A percentile compares a stretch with the other conserved stretches of the same genome.
Conservation (phyloP, 1,140 invertebrate species). For the Portunus trituberculatus region DNA sequence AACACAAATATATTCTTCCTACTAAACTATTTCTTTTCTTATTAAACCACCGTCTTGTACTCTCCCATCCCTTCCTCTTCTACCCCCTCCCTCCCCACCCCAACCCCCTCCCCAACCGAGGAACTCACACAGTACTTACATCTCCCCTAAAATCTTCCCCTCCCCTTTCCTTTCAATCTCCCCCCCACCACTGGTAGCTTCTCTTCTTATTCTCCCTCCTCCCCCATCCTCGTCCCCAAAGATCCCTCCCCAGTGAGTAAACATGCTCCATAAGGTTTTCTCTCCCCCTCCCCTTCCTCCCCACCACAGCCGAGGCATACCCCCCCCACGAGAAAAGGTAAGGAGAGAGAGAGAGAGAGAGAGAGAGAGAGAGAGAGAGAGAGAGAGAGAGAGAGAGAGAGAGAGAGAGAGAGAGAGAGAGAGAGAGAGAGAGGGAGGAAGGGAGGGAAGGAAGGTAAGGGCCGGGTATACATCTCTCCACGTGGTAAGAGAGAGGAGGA, state of each 20-base stretch:
- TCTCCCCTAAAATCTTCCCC: not conserved
- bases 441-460: constrained; percentile 24
- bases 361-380: not conserved
- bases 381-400: not conserved
- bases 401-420: not conserved
- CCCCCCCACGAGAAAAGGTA: not conserved
- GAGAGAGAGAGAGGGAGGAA: not conserved
- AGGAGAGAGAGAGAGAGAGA: not conserved
- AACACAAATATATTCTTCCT: too few species aligned
- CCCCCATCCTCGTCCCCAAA: not conserved
- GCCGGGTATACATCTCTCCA: not conserved
- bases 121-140: not conserved
- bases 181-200: not conserved
- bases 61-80: not conserved
- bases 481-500: constrained; percentile 27
- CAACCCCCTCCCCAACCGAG: too few species aligned
- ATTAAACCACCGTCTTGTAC: not conserved
- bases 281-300: not conserved
- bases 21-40: too few species aligned
- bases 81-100: not conserved
- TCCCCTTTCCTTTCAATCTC: not conserved
- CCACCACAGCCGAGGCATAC: not conserved
- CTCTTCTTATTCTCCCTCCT: not conserved
- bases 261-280: not conserved
- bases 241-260: constrained; percentile 4